These are phyloP conservation scores for Adelognathus sp. DNA, from an alignment of 2,888 invertebrate genomes.

Conservation along the genomic window DNA sequence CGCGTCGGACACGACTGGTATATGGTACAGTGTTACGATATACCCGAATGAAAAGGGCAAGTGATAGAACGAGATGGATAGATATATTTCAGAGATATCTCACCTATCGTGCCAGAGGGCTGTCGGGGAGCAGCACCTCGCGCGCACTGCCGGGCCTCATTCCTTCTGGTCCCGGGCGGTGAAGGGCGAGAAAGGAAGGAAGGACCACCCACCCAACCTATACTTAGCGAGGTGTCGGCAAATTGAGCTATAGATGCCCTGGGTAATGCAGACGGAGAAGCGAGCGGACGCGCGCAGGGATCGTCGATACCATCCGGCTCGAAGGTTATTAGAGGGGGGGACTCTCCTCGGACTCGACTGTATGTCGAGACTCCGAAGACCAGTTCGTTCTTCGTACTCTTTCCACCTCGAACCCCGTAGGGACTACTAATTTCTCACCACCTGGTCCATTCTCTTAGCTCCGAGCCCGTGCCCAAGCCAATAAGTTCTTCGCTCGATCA, in stretches of 20 bases:
- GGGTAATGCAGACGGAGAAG: conserved; percentile 76
- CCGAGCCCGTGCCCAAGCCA: conserved; percentile 50
- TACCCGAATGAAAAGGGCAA: neutral
- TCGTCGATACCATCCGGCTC: conserved; percentile 76
- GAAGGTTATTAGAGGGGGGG: conserved; percentile 72
- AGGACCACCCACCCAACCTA: conserved; percentile 80
- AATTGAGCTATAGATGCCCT: conserved; percentile 80
- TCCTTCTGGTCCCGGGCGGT: conserved; percentile 32
- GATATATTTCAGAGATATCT: conserved; percentile 33
- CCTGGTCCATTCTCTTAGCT: conserved; percentile 73
- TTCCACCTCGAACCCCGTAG: conserved; percentile 53
- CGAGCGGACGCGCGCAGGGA: conserved; percentile 56
- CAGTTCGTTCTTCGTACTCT: conserved; percentile 43
- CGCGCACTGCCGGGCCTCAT: conserved; percentile 24
- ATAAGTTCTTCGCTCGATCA: conserved; percentile 60
- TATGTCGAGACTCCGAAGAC: conserved; percentile 52
- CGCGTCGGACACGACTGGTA: neutral
- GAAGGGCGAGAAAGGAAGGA: conserved; percentile 57
- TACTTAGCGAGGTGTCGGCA: conserved; percentile 81
- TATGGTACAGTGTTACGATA: conserved; percentile 15
- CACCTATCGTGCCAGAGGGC: conserved; percentile 37
- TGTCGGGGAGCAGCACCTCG: conserved; percentile 37
- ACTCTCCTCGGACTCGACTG: conserved; percentile 43
- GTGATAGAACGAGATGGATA: conserved; percentile 12
- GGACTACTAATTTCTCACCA: conserved; percentile 77